phyloP scores from a whole-genome alignment of 2,797 vertebrate species.

The Platyrinchus mystaceus region DNA sequence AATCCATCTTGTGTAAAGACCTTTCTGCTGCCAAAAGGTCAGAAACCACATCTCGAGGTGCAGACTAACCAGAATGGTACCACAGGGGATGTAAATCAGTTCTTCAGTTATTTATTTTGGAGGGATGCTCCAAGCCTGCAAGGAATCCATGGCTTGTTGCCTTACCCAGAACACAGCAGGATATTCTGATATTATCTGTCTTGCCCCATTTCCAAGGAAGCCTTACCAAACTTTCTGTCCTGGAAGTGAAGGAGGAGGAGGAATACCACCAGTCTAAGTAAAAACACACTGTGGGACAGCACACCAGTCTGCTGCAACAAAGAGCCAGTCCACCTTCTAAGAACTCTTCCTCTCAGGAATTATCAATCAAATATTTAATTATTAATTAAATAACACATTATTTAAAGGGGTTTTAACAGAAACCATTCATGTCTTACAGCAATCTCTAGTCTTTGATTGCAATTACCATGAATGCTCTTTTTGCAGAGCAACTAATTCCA shows the following conservation, averaged over 20 bases:
- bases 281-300: neutral
- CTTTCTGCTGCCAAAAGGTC: neutral
- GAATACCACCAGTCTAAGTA: neutral
- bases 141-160: neutral
- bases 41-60: neutral
- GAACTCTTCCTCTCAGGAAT: neutral
- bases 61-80: neutral
- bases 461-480: neutral
- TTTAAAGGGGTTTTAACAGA: slow-evolving; percentile 33
- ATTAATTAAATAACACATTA: slow-evolving; percentile 7
- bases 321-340: slow-evolving; percentile 18
- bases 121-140: neutral
- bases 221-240: neutral
- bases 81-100: neutral
- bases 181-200: neutral
- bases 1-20: neutral
- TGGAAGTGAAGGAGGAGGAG: neutral
- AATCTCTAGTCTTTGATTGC: slow-evolving; percentile 1
- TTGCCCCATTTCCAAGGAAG: neutral
- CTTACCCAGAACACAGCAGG: neutral
- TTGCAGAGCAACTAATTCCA: neutral
- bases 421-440: neutral
- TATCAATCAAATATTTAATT: neutral
- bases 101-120: neutral
- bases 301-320: neutral